Conservation (phyloP, 2,113 vertebrate species). For the Osmerus mordax region DNA sequence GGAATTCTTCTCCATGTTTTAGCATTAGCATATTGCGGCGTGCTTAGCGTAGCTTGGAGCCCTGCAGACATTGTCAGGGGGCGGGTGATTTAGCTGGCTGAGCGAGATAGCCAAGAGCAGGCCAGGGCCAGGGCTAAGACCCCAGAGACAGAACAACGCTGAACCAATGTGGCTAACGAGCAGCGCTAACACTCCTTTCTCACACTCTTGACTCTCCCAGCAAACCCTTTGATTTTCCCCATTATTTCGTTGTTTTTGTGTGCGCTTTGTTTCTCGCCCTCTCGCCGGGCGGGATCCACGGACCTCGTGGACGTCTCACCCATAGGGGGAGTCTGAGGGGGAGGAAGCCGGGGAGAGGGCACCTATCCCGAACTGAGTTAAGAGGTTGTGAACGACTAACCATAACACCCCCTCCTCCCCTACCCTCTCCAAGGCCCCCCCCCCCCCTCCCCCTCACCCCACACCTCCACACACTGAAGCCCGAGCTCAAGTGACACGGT, state of each 20-base stretch:
- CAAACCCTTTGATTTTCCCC: constrained; percentile 63
- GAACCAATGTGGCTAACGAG: constrained; percentile 49
- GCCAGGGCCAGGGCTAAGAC: constrained; percentile 41
- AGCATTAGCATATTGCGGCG: constrained; percentile 30
- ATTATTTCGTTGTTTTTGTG: constrained; percentile 50
- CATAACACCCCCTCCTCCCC: constrained; percentile 24
- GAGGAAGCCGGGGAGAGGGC: constrained; percentile 42
- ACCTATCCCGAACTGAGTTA: constrained; percentile 40
- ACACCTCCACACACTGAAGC: constrained; percentile 5
- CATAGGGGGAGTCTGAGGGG: constrained; percentile 34
- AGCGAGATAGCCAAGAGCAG: constrained; percentile 22
- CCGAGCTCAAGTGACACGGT: background rate
- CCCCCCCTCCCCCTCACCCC: background rate
- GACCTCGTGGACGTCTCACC: constrained; percentile 6
- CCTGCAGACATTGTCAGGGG: constrained; percentile 36
- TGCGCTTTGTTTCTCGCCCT: background rate
- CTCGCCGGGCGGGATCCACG: constrained; percentile 10
- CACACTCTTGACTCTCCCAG: constrained; percentile 32
- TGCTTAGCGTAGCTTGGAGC: constrained; percentile 31
- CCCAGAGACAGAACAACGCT: constrained; percentile 32
- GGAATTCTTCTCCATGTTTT: constrained; percentile 45
- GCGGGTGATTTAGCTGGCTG: constrained; percentile 39
- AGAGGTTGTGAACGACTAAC: constrained; percentile 42
- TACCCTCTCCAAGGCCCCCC: background rate
- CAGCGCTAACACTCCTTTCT: constrained; percentile 31